phyloP scores from a whole-genome alignment of 2,797 vertebrate genomes.

The Coregonus sp. region DNA sequence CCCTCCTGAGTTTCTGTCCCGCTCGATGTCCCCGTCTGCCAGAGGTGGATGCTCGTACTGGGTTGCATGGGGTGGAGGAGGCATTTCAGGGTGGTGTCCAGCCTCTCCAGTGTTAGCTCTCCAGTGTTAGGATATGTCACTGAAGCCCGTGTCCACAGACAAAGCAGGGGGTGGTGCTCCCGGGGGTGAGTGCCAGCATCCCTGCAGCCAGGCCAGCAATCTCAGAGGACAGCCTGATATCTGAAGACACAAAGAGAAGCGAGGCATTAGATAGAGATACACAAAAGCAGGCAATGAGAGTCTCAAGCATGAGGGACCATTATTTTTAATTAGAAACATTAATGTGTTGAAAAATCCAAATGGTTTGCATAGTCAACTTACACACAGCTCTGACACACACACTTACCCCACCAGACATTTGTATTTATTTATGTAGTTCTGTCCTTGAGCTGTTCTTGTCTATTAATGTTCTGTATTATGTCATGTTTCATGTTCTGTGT shows the following conservation, averaged over 20 bases:
- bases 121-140: constrained; percentile 72
- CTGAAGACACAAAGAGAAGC: constrained; percentile 51
- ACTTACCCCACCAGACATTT: too few relatives aligned
- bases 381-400: too few relatives aligned
- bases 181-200: constrained; percentile 79
- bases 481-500: too few relatives aligned
- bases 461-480: too few relatives aligned
- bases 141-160: constrained; percentile 79
- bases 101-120: constrained; percentile 37
- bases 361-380: too few relatives aligned
- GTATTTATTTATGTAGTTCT: too few relatives aligned
- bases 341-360: too few relatives aligned
- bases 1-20: constrained; percentile 29
- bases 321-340: too few relatives aligned
- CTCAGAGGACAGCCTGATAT: constrained; percentile 83
- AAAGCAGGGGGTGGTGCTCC: constrained; percentile 80
- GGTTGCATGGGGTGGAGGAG: constrained; percentile 65
- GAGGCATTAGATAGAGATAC: too few relatives aligned
- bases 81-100: constrained; percentile 73
- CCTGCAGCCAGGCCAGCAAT: constrained; percentile 51
- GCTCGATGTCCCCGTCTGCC: constrained; percentile 51
- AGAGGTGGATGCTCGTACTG: constrained; percentile 69
- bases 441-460: too few relatives aligned
- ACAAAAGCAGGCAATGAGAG: too few relatives aligned
- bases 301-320: too few relatives aligned